These are phyloP conservation scores for Lucilia cuprina DNA, from an alignment of 1,140 invertebrate species.

Conservation along the genomic window DNA sequence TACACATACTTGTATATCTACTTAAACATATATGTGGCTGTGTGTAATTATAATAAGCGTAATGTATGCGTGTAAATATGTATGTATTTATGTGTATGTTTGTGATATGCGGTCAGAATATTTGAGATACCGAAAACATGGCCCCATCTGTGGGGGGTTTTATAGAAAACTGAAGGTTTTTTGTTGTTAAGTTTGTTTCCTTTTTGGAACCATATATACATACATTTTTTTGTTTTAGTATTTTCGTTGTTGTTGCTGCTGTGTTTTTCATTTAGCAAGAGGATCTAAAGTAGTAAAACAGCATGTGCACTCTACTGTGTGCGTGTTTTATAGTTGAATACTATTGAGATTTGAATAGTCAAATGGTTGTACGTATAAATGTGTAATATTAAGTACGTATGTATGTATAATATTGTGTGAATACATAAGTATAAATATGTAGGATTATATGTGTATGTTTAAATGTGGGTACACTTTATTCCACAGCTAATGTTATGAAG, in stretches of 20 bases:
- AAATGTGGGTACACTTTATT: slow-evolving; percentile 53
- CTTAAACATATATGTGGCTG: not conserved
- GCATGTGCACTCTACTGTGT: slow-evolving; percentile 4
- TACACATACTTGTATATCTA: too few species aligned
- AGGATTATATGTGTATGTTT: slow-evolving; percentile 29
- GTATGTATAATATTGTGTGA: not conserved
- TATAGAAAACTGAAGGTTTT: not conserved
- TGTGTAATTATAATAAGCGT: not conserved
- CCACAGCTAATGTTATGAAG: slow-evolving; percentile 59
- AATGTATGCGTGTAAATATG: slow-evolving; percentile 48
- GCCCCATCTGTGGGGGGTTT: not conserved
- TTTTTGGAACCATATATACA: not conserved
- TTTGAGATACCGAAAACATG: slow-evolving; percentile 29
- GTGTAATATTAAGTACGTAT: not conserved
- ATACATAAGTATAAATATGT: not conserved
- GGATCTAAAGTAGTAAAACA: not conserved
- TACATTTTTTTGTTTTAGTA: not conserved
- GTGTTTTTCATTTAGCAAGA: not conserved
- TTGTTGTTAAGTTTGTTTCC: slow-evolving; percentile 1
- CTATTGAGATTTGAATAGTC: not conserved
- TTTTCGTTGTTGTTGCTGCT: not conserved
- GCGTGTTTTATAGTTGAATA: not conserved
- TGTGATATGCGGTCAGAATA: slow-evolving; percentile 42
- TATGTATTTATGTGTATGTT: slow-evolving; percentile 42
- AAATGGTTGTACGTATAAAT: not conserved